Conservation (phyloP, 2,797 vertebrate species). For the Neoniphon sammara region DNA sequence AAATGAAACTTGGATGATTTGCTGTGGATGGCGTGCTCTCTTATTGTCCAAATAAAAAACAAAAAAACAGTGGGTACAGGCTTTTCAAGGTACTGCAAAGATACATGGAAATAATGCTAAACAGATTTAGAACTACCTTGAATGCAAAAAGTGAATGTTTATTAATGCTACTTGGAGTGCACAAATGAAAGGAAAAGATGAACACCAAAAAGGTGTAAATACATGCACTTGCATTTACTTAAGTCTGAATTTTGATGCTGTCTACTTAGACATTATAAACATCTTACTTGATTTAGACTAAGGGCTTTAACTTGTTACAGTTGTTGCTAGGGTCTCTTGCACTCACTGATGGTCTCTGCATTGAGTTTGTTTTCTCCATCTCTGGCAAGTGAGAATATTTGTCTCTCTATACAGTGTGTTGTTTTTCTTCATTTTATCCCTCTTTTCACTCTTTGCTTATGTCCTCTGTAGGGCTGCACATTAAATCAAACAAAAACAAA, state of each 20-base stretch:
- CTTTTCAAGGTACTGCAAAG: no score
- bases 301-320: conserved; percentile 26
- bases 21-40: conserved; percentile 24
- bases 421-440: conserved; percentile 29
- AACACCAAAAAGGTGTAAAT: no score
- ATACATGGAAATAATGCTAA: no score
- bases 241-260: background rate
- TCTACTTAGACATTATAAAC: background rate
- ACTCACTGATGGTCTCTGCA: conserved; percentile 13
- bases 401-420: conserved; percentile 18
- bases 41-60: conserved; percentile 10
- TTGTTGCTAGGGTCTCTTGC: conserved; percentile 6
- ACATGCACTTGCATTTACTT: no score
- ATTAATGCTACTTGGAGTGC: no score
- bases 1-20: conserved; percentile 63
- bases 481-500: background rate
- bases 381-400: background rate
- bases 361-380: conserved; percentile 24
- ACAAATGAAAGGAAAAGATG: no score
- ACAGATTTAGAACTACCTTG: no score
- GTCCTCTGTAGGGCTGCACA: conserved; percentile 35
- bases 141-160: no score
- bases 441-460: background rate
- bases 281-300: conserved; percentile 31
- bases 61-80: no score